A percentile compares a stretch with the other conserved stretches of the same genome.
Conservation (phyloP, 2,888 invertebrate genomes). For the Sylvicola cinctus region DNA sequence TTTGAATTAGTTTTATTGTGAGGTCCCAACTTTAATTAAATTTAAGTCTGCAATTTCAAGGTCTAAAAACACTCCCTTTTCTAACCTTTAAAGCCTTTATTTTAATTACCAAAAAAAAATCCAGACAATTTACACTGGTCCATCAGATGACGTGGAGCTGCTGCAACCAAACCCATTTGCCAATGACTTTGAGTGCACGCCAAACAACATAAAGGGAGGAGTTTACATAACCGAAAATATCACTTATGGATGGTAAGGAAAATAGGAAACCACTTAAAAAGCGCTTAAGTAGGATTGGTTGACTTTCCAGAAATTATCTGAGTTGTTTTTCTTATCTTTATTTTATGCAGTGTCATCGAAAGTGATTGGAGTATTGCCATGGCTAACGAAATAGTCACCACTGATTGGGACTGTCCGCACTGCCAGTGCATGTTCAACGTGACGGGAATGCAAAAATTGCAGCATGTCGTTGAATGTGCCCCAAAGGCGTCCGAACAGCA, state of each 20-base stretch:
- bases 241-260: conserved; percentile 50
- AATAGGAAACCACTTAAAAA: conserved; percentile 11
- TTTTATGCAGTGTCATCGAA: conserved; percentile 35
- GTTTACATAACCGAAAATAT: conserved; percentile 61
- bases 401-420: conserved; percentile 50
- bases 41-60: no score
- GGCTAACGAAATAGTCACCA: conserved; percentile 34
- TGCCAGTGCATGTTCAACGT: conserved; percentile 42
- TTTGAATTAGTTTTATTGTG: no score
- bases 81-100: no score
- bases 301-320: no score
- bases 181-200: conserved; percentile 33
- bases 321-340: conserved; percentile 4
- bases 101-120: no score
- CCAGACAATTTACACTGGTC: conserved; percentile 9
- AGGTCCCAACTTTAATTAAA: no score
- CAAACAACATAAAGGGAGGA: conserved; percentile 61
- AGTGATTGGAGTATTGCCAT: conserved; percentile 44
- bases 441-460: conserved; percentile 46
- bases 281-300: no score
- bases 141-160: conserved; percentile 1
- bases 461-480: conserved; percentile 30
- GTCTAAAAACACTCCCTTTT: no score
- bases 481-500: conserved; percentile 16
- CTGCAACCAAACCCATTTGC: conserved; percentile 51